Evolutionary conservation across 2,888 invertebrate species (phyloP).

Genomic region (Drosophila vallismaia): DNA sequence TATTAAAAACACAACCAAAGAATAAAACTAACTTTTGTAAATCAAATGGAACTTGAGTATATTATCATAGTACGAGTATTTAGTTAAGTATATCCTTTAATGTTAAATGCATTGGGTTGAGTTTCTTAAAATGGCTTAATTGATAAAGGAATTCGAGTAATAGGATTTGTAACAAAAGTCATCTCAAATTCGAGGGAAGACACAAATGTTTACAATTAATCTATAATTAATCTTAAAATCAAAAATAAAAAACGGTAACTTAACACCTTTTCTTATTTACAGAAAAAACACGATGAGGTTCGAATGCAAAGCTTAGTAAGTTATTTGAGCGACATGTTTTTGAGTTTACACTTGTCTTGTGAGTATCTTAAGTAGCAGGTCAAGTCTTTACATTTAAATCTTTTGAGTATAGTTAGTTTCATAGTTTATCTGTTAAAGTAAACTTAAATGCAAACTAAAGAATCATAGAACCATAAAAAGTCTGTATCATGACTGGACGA

Average conservation of each 20-base stretch:
- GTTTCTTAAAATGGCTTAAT: background rate
- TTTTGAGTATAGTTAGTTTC: conserved; percentile 12
- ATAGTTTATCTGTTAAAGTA: conserved; percentile 14
- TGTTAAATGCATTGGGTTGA: conserved; percentile 50
- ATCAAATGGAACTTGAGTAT: conserved; percentile 16
- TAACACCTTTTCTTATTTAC: conserved; percentile 35
- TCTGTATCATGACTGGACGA: conserved; percentile 35
- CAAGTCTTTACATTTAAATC: conserved; percentile 54
- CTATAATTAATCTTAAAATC: conserved; percentile 24
- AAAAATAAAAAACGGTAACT: conserved; percentile 14
- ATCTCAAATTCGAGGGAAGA: conserved; percentile 54
- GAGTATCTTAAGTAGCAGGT: conserved; percentile 73
- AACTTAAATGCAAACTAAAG: conserved; percentile 30
- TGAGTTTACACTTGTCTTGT: conserved; percentile 30
- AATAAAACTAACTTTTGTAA: conserved; percentile 30
- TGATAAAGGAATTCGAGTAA: conserved; percentile 30
- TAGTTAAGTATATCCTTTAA: background rate
- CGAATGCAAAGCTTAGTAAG: background rate
- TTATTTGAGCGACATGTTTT: conserved; percentile 14
- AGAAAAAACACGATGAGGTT: conserved; percentile 7
- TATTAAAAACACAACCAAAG: conserved; percentile 59
- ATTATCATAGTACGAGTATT: conserved; percentile 16
- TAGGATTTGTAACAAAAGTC: conserved; percentile 24
- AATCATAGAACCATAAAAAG: conserved; percentile 20
- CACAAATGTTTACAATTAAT: conserved; percentile 40